phyloP scores from a whole-genome alignment of 2,888 invertebrate species.

The Drosophila anomelani region DNA sequence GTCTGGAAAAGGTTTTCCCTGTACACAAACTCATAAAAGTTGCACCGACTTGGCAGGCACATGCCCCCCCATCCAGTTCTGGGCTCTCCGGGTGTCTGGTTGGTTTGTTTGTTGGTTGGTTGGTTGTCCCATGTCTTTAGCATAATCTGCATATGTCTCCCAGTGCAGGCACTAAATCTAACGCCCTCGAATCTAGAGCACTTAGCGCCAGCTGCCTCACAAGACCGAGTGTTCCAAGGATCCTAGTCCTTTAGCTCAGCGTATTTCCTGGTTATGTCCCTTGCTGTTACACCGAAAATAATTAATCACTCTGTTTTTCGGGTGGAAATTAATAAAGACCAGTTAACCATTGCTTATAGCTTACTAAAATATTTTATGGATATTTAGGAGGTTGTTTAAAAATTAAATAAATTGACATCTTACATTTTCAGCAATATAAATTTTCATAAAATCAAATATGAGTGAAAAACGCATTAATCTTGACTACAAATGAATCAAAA shows the following conservation, averaged over 20 bases:
- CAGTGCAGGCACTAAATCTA: slow-evolving; percentile 72
- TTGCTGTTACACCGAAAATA: slow-evolving; percentile 2
- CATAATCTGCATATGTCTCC: slow-evolving; percentile 59
- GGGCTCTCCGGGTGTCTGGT: slow-evolving; percentile 21
- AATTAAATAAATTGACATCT: too few species aligned
- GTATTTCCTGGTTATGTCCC: slow-evolving; percentile 1
- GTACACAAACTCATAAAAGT: slow-evolving; percentile 58
- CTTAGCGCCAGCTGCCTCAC: slow-evolving; percentile 54
- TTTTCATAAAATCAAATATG: too few species aligned
- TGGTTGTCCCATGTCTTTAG: slow-evolving; percentile 19
- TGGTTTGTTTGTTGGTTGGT: neutral
- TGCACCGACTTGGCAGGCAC: slow-evolving; percentile 28
- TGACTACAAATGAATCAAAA: neutral
- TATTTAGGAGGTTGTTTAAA: too few species aligned
- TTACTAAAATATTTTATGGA: too few species aligned
- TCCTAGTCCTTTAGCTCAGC: slow-evolving; percentile 51
- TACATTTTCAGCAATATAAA: too few species aligned
- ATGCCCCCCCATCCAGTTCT: slow-evolving; percentile 8
- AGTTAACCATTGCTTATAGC: too few species aligned
- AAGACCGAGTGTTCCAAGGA: slow-evolving; percentile 57
- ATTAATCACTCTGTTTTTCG: accelerated
- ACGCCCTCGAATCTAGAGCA: slow-evolving; percentile 73
- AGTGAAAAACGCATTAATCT: too few species aligned
- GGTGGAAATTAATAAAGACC: neutral
- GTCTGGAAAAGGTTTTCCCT: slow-evolving; percentile 67